Evolutionary conservation across 2,888 invertebrate species (phyloP), one percentile per base, ranked within the genome.

Genomic region (Nowickia ferox): DNA sequence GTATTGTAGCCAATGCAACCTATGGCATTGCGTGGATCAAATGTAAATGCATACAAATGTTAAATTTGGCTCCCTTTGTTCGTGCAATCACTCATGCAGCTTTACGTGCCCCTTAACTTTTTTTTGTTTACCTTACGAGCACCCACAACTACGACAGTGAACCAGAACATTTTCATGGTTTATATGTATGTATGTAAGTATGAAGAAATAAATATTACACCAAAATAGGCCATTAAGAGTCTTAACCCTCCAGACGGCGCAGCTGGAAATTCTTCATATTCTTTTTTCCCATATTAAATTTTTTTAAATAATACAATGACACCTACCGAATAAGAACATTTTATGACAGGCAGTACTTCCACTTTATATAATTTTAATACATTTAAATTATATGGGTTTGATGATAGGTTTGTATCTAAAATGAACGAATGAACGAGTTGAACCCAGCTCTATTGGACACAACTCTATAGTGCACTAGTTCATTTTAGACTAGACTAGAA

Each of bases 11-110:
- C 61, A 63, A 53, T 53, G 19, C 13, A 15, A 1, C 10, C 1
- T 11, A n/a, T 61, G 19, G 13, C 55, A n/a, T 77, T 66, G 55
- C 51, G 59, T 72, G 38, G 66, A 65, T 57, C 66, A 83, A 71
- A 59, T 72, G 46, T 66, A 83, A 66, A 76, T 65, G 65, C 71
- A 65, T 65, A 71, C 71, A 65, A 71, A 44, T 77, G 65, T 59
- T 53, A 61, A 69, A 57, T 53, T 74, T 59, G 22, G 1, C 63
- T 55, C 42, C 22, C 53, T 17, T n/a, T 38, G 9, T 48, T 15
- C 10, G 40, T 10, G 8, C 55, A 65, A 48, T 68, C 75, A 61
- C 10, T 69, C 46, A 53, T 57, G 57, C 40, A 61, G 38, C 55
- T 57, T 76, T 82, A 69, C 46, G 55, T 71, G 38, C 57, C 76